These are phyloP conservation scores for Lasiommata megera DNA, from an alignment of 2,888 invertebrate species.

Conservation along the genomic window DNA sequence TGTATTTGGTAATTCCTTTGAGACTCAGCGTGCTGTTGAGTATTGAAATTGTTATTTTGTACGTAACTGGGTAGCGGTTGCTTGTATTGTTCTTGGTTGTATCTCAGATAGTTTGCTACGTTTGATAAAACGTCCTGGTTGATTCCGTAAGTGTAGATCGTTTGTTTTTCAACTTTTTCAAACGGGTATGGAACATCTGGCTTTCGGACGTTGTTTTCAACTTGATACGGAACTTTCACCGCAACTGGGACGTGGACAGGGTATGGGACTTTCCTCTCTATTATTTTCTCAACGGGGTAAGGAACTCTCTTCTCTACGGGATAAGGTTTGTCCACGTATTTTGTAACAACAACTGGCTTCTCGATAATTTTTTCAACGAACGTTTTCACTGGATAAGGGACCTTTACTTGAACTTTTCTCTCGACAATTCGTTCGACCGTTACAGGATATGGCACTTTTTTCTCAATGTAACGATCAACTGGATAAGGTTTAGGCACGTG, in stretches of 20 bases:
- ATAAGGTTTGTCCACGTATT: slow-evolving; percentile 70
- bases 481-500: slow-evolving; percentile 69
- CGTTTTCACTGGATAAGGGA: slow-evolving; percentile 75
- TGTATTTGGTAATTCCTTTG: slow-evolving; percentile 37
- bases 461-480: slow-evolving; percentile 78
- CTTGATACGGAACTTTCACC: slow-evolving; percentile 70
- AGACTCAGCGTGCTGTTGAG: slow-evolving; percentile 37
- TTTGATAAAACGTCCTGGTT: slow-evolving; percentile 34
- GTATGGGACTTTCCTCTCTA: slow-evolving; percentile 78
- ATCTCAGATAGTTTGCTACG: slow-evolving; percentile 39
- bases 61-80: slow-evolving; percentile 27
- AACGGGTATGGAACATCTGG: slow-evolving; percentile 48
- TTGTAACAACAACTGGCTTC: slow-evolving; percentile 76
- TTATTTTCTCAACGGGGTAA: slow-evolving; percentile 71
- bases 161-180: slow-evolving; percentile 37
- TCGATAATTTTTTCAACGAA: slow-evolving; percentile 79
- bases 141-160: slow-evolving; percentile 36
- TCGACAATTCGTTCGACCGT: slow-evolving; percentile 71
- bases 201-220: slow-evolving; percentile 69
- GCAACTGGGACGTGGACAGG: slow-evolving; percentile 80
- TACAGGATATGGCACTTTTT: slow-evolving; percentile 69
- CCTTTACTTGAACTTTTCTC: slow-evolving; percentile 63
- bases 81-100: slow-evolving; percentile 37
- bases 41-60: slow-evolving; percentile 30
- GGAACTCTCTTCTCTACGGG: slow-evolving; percentile 72